Evolutionary conservation across 2,888 invertebrate species (phyloP).

Genomic region (Melieria crassipennis): DNA sequence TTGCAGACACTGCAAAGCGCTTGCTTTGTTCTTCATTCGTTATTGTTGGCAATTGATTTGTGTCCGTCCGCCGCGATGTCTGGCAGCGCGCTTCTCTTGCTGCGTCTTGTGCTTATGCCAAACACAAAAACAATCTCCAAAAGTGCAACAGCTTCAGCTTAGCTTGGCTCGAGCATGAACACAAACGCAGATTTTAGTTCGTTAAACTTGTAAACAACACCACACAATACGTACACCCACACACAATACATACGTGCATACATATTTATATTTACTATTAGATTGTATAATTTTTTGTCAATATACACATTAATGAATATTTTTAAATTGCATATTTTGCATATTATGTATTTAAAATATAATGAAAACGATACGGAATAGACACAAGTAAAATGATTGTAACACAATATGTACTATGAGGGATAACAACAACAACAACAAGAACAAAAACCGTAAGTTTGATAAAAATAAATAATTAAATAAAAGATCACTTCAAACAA

Average conservation of each 20-base stretch:
- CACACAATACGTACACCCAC: neutral
- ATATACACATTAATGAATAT: constrained; percentile 13
- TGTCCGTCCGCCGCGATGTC: no score
- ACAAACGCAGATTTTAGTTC: no score
- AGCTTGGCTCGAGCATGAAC: no score
- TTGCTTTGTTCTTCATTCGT: no score
- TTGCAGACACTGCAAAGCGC: no score
- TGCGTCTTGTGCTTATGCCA: no score
- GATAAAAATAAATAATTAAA: constrained; percentile 28
- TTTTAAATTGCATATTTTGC: constrained; percentile 24
- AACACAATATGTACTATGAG: neutral
- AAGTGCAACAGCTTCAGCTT: no score
- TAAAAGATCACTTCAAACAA: constrained; percentile 15
- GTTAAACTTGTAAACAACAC: no score
- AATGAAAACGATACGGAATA: neutral
- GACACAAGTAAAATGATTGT: constrained; percentile 13
- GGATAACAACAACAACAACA: neutral
- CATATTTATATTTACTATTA: neutral
- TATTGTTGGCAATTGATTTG: no score
- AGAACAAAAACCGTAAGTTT: constrained; percentile 3
- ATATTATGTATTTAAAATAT: neutral
- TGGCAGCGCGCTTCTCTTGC: no score
- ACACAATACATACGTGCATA: constrained; percentile 2
- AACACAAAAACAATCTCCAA: no score
- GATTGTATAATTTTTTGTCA: neutral